These are phyloP conservation scores for Balanococcus diminutus DNA, from an alignment of 2,888 invertebrate genomes.

Conservation along the genomic window DNA sequence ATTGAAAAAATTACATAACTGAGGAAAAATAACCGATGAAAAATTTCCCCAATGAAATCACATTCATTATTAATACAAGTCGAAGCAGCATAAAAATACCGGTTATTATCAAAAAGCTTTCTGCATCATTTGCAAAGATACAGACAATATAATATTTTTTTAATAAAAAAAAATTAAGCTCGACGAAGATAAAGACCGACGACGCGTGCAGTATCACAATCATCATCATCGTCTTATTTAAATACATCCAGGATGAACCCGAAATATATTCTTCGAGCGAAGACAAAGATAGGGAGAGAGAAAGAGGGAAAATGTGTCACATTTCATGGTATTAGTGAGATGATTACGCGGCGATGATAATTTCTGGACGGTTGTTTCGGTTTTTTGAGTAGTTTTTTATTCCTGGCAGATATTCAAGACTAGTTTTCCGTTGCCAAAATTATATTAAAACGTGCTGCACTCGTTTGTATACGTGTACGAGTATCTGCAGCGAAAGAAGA, in stretches of 20 bases:
- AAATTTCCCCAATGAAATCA: too few relatives aligned
- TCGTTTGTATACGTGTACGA: not conserved
- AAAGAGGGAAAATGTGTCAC: not conserved
- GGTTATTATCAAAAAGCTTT: not conserved
- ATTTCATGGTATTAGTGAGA: slow-evolving; percentile 16
- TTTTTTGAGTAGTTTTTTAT: slow-evolving; percentile 21
- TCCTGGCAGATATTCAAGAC: slow-evolving; percentile 28
- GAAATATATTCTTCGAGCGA: not conserved
- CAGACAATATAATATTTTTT: not conserved
- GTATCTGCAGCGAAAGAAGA: not conserved
- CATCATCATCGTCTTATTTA: not conserved
- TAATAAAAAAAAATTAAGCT: not conserved
- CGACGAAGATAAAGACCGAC: not conserved
- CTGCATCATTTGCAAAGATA: not conserved
- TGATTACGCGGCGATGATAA: not conserved
- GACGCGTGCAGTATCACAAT: not conserved
- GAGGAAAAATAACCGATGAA: too few relatives aligned
- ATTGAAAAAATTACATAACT: too few relatives aligned
- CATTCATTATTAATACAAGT: too few relatives aligned
- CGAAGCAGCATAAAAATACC: not conserved
- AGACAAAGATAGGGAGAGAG: not conserved
- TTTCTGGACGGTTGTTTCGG: slow-evolving; percentile 22
- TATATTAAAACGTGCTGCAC: slow-evolving; percentile 15
- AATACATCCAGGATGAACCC: not conserved
- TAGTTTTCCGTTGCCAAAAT: slow-evolving; percentile 28